phyloP scores from a whole-genome alignment of 2,888 invertebrate genomes.

The Brachyptera risi region DNA sequence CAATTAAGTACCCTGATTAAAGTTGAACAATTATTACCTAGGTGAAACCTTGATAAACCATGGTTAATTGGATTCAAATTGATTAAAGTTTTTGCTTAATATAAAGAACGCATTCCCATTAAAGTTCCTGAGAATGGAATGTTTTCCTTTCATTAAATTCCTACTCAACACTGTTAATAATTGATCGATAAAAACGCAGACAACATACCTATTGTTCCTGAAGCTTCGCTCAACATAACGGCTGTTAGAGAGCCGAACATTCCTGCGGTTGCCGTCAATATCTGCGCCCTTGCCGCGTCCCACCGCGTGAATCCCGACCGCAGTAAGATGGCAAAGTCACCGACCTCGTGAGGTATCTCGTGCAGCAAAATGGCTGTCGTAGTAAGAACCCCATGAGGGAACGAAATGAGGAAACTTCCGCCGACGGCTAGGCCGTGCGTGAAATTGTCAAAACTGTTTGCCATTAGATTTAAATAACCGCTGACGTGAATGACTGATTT shows the following conservation, averaged over 20 bases:
- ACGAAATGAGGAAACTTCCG: conserved; percentile 93
- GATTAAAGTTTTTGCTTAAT: no score
- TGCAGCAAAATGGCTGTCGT: conserved; percentile 93
- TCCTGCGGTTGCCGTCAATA: conserved; percentile 86
- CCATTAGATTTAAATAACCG: conserved; percentile 92
- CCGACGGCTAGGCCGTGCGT: conserved; percentile 97
- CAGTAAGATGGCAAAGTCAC: conserved; percentile 94
- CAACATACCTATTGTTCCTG: conserved; percentile 58
- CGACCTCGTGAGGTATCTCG: conserved; percentile 98
- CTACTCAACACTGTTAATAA: no score
- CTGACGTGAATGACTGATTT: conserved; percentile 32
- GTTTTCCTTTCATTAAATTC: no score
- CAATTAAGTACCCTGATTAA: no score
- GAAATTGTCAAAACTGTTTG: conserved; percentile 97
- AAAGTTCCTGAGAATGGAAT: no score
- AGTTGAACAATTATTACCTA: no score
- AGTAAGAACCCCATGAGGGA: conserved; percentile 83
- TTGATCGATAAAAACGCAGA: background rate
- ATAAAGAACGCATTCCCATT: no score
- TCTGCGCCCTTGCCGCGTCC: conserved; percentile 92
- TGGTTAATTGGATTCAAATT: no score
- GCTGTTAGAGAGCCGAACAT: conserved; percentile 85
- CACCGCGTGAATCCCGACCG: conserved; percentile 88
- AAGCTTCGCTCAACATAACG: conserved; percentile 76
- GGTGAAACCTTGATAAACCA: no score